Percentiles rank a stretch among this genome's conserved stretches.
Conservation (phyloP, 2,888 invertebrate species). For the Beris morrisii region DNA sequence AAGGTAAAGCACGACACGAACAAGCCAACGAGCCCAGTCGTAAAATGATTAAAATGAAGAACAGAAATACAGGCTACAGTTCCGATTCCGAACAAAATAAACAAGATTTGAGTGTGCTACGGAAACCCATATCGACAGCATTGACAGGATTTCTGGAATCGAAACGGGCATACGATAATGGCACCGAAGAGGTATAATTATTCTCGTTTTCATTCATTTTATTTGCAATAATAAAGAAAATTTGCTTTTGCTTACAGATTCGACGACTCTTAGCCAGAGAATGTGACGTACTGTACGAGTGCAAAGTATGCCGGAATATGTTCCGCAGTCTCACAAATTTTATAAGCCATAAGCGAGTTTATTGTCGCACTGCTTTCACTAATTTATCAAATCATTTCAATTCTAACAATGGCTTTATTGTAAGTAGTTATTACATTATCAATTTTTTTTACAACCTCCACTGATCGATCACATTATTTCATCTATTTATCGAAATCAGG, state of each 20-base stretch:
- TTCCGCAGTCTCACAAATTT: slow-evolving; percentile 87
- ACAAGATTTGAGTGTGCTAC: slow-evolving; percentile 61
- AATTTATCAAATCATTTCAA: slow-evolving; percentile 48
- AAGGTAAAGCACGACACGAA: not conserved
- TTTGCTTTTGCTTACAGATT: slow-evolving; percentile 61
- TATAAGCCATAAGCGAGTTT: slow-evolving; percentile 84
- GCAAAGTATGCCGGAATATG: slow-evolving; percentile 81
- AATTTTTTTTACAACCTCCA: slow-evolving; percentile 20
- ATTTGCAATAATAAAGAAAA: slow-evolving; percentile 13
- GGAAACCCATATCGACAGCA: slow-evolving; percentile 70
- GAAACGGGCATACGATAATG: slow-evolving; percentile 70
- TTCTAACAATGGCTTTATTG: slow-evolving; percentile 56
- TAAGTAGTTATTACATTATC: slow-evolving; percentile 46
- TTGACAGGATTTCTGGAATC: slow-evolving; percentile 71
- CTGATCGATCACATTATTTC: not conserved
- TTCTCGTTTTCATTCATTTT: slow-evolving; percentile 4
- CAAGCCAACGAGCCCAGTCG: not conserved
- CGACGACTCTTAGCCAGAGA: slow-evolving; percentile 75
- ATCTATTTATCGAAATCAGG: slow-evolving; percentile 47
- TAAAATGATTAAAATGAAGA: slow-evolving; percentile 41
- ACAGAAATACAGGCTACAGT: slow-evolving; percentile 42
- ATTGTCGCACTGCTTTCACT: slow-evolving; percentile 68
- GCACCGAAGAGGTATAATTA: slow-evolving; percentile 69
- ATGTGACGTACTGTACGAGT: slow-evolving; percentile 88
- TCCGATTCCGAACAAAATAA: slow-evolving; percentile 55